Conservation (phyloP, 2,888 invertebrate species). For the Spialia ferax region DNA sequence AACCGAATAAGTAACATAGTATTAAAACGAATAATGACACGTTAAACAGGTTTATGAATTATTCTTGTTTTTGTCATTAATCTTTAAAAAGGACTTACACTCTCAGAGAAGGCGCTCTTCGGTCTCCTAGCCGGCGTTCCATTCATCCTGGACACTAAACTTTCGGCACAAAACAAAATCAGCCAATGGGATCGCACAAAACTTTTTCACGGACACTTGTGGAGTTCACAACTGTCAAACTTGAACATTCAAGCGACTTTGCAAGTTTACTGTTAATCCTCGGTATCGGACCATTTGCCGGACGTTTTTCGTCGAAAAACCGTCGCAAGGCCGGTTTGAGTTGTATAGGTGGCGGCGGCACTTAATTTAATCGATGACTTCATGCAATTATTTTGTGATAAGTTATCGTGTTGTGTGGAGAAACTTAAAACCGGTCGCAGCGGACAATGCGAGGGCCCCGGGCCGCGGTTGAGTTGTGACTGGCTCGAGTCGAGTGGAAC, state of each 20-base stretch:
- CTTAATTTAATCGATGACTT: constrained; percentile 83
- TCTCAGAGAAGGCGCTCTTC: constrained; percentile 81
- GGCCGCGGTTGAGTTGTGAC: constrained; percentile 67
- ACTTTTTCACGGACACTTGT: constrained; percentile 82
- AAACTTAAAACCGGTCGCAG: constrained; percentile 50
- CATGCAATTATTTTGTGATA: constrained; percentile 81
- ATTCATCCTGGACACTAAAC: constrained; percentile 72
- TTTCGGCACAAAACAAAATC: constrained; percentile 54
- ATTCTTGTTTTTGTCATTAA: constrained; percentile 5
- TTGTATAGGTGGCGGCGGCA: constrained; percentile 50
- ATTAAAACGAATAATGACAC: constrained; percentile 2
- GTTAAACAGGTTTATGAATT: constrained; percentile 16
- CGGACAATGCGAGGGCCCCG: constrained; percentile 62
- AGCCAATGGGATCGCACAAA: constrained; percentile 69
- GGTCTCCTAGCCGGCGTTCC: constrained; percentile 80
- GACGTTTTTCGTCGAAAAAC: constrained; percentile 33
- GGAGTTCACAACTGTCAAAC: constrained; percentile 70
- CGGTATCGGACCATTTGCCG: constrained; percentile 44
- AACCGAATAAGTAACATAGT: neutral
- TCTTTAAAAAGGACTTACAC: constrained; percentile 62
- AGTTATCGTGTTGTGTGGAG: constrained; percentile 69
- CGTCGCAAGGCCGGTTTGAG: constrained; percentile 42
- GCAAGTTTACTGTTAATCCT: constrained; percentile 50
- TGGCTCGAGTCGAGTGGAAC: constrained; percentile 51
- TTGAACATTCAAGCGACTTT: constrained; percentile 55